Evolutionary conservation across 2,888 invertebrate species (phyloP).

Genomic region (Lacanobia oleracea): DNA sequence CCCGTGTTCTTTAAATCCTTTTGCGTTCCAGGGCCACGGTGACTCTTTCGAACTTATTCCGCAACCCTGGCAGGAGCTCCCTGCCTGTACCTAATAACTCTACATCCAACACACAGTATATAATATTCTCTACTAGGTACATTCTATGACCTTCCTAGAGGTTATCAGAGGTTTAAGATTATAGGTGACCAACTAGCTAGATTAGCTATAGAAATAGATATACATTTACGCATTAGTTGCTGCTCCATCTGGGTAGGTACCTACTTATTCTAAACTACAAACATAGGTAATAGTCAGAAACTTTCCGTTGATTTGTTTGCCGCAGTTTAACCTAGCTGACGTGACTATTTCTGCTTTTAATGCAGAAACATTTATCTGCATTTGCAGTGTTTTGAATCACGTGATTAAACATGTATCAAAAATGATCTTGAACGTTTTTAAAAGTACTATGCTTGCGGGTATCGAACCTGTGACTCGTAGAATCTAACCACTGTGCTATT

Average conservation of each 20-base stretch:
- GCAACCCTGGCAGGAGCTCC: no score
- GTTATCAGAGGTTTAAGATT: constrained; percentile 4
- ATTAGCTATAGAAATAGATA: constrained; percentile 1
- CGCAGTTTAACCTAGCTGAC: not conserved
- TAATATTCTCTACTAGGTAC: no score
- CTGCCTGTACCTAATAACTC: not conserved
- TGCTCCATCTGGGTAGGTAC: not conserved
- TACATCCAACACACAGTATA: not conserved
- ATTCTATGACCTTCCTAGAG: not conserved
- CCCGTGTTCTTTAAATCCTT: no score
- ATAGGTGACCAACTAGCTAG: not conserved
- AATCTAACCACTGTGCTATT: no score
- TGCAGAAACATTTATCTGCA: not conserved
- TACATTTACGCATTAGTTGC: constrained; percentile 15
- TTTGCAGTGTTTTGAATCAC: not conserved
- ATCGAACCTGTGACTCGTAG: not conserved
- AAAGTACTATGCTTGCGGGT: no score
- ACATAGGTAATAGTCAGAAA: not conserved
- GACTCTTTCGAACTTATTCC: no score
- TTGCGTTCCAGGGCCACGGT: no score
- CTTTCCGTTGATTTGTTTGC: not conserved
- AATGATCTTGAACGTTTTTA: no score
- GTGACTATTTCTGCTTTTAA: constrained; percentile 2
- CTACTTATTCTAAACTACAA: not conserved
- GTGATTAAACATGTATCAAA: not conserved